phyloP scores from a whole-genome alignment of 2,113 vertebrate genomes.

The Nycticryphes semicollaris region DNA sequence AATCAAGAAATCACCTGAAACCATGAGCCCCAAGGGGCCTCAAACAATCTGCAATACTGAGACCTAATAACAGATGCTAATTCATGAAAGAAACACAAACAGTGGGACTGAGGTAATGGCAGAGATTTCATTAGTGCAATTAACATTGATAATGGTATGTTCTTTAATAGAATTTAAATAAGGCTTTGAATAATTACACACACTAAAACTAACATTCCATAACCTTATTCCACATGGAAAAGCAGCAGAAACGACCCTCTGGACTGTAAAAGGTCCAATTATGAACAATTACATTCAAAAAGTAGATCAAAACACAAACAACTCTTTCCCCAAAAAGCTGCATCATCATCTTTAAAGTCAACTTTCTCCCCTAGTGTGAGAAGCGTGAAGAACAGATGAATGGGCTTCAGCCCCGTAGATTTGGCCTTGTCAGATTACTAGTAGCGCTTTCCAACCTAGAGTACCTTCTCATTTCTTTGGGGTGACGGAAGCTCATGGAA shows the following conservation, averaged over 20 bases:
- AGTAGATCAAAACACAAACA: slow-evolving; percentile 56
- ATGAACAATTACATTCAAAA: slow-evolving; percentile 77
- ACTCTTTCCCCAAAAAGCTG: background rate
- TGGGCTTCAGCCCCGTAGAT: background rate
- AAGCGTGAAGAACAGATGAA: slow-evolving; percentile 19
- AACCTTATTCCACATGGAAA: slow-evolving; percentile 70
- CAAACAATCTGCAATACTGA: background rate
- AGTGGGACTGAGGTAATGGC: slow-evolving; percentile 66
- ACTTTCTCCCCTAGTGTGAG: background rate
- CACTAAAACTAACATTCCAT: slow-evolving; percentile 76
- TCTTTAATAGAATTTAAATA: slow-evolving; percentile 82
- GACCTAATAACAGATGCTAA: slow-evolving; percentile 29
- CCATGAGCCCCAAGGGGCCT: background rate
- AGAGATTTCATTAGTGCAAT: slow-evolving; percentile 80
- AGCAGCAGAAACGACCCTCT: slow-evolving; percentile 66
- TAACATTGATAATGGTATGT: slow-evolving; percentile 77
- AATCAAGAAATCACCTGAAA: slow-evolving; percentile 49
- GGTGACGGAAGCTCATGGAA: slow-evolving; percentile 35
- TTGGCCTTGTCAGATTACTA: slow-evolving; percentile 25
- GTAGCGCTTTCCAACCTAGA: slow-evolving; percentile 1
- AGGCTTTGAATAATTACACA: slow-evolving; percentile 81
- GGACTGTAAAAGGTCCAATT: slow-evolving; percentile 52
- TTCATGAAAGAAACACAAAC: slow-evolving; percentile 53
- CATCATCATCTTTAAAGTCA: slow-evolving; percentile 23
- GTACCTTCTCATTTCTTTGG: slow-evolving; percentile 19